A percentile compares a stretch with the other conserved stretches of the same genome.
Conservation (phyloP, 2,797 vertebrate species). For the Phrynocephalus vlangalii region DNA sequence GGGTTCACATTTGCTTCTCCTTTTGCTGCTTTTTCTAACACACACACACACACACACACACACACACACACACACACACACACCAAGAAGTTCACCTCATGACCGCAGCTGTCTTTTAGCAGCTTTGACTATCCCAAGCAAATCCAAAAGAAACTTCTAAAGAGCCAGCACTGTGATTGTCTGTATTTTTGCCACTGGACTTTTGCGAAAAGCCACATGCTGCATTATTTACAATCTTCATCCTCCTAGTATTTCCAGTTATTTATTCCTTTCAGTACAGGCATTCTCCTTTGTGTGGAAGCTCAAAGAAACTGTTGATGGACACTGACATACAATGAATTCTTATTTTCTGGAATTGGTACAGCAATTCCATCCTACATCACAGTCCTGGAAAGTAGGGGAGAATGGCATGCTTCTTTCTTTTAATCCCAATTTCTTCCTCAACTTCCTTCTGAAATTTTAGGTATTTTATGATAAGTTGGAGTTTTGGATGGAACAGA, state of each 20-base stretch:
- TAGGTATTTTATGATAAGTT: too few relatives aligned
- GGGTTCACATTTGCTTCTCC: background rate
- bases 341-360: background rate
- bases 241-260: background rate
- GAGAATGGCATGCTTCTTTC: background rate
- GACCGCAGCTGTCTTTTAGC: background rate
- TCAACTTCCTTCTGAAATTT: background rate
- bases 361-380: background rate
- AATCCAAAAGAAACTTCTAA: background rate
- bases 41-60: background rate
- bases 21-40: background rate
- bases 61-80: background rate
- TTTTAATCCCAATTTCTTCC: background rate
- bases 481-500: too few relatives aligned
- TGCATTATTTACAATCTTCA: conserved; percentile 15
- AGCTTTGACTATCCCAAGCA: background rate
- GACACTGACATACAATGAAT: background rate
- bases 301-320: background rate
- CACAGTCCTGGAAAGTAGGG: background rate
- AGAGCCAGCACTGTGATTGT: background rate
- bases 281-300: background rate
- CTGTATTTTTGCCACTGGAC: conserved; percentile 2
- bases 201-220: background rate
- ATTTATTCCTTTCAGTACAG: background rate
- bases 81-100: background rate